phyloP scores from a whole-genome alignment of 1,140 invertebrate genomes.

The Pogonomyrmex barbatus region DNA sequence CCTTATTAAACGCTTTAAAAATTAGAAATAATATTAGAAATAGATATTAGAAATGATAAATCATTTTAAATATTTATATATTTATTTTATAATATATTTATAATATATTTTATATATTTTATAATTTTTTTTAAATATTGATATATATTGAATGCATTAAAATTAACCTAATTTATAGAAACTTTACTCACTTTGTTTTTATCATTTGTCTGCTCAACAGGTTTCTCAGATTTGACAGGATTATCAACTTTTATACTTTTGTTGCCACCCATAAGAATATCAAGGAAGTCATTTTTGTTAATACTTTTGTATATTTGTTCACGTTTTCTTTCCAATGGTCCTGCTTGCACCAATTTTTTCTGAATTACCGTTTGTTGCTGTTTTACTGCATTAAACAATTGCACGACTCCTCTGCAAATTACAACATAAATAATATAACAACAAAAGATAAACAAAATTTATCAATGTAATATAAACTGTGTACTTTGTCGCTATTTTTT shows the following conservation, averaged over 20 bases:
- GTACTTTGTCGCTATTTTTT: constrained; percentile 92
- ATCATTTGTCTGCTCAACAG: constrained; percentile 19
- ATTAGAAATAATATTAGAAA: not conserved
- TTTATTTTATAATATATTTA: no score
- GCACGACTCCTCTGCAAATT: constrained; percentile 93
- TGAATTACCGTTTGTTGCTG: constrained; percentile 93
- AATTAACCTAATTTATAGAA: not conserved
- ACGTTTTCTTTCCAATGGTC: constrained; percentile 92
- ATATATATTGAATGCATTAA: constrained; percentile 1
- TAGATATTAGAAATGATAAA: no score
- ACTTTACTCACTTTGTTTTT: constrained; percentile 53
- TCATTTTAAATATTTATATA: no score
- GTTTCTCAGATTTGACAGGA: constrained; percentile 42
- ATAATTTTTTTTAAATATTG: not conserved
- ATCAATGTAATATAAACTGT: constrained; percentile 15
- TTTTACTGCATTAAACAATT: constrained; percentile 96
- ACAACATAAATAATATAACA: constrained; percentile 39
- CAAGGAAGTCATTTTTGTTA: constrained; percentile 93
- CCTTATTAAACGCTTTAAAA: constrained; percentile 23
- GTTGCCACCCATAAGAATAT: constrained; percentile 91
- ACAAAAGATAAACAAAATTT: constrained; percentile 26
- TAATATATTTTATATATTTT: no score
- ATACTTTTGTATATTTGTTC: constrained; percentile 94
- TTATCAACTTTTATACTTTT: constrained; percentile 85
- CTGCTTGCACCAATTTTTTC: constrained; percentile 90